Base-by-base conservation (phyloP, 2,797 vertebrate genomes). In the Danio albolineatus region DNA sequence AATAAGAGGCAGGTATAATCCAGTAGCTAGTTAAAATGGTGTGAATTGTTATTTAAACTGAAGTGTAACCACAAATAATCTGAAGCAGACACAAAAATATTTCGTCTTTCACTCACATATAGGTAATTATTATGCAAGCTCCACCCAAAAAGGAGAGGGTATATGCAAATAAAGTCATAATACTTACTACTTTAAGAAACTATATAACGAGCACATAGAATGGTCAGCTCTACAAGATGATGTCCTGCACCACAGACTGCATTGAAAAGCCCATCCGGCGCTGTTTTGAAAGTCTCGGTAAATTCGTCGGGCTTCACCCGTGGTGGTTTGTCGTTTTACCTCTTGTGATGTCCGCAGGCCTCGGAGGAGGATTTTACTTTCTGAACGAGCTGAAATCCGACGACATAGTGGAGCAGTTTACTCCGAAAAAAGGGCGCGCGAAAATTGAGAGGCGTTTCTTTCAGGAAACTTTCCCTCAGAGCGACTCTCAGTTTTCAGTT, bases 361-460 rank as follows among this genome's bases (percentile, higher is more conserved):
- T 96, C 5, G 92, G 94, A 28, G 86, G 86, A 0, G 95, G 96
- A 6, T 95, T 96, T 64, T 8, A 85, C 6, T 88, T 91, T 83
- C 80, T 95, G 10, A 53, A 78, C 2, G 67, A 79, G n/a, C 86
- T 79, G 2, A 61, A 86, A 39, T 89, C 90, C 1, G 93, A 95
- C 39, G 79, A 94, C 59, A 92, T 96, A 0, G 93, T 95, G 79
- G 80, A 85, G 6, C 93, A 96, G 84, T 96, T 96, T 88, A 96
- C 94, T 0, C 95, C 94, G 0, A 49, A 80, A 0, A 0, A 88
- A 13, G 94, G 96, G 0, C 91, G 59, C 0, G 95, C 95, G 79
- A 97, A 97, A 86, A 49, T 10, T 0, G 95, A 97, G 83, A 93
- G 94, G 69, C 82, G 76, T 60, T 91, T 94, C 28, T 91, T 95